Base-by-base conservation (phyloP, 1,140 invertebrate species). In the Aphelinus certus region DNA sequence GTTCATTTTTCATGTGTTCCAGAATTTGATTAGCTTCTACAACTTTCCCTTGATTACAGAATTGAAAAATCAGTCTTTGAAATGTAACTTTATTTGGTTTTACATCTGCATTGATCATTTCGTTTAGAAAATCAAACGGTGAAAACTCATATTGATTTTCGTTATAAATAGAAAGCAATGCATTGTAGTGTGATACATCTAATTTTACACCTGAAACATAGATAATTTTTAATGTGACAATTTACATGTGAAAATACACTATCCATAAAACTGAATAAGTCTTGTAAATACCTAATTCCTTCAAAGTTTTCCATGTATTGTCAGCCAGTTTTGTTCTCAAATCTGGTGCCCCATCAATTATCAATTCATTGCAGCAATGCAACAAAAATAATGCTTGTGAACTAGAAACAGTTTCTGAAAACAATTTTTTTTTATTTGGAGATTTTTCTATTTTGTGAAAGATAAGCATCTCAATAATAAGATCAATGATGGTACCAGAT, bases 361-460 rank as follows among this genome's bases (percentile, higher is more conserved):
- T 68, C 2, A 68, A 68, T n/a, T 68, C 65, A 68, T 7, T 46
- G 43, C 65, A 68, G 46, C 65, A 68, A 46, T 43, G 4, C 46
- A 68, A 68, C 43, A 68, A 68, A 56, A 68, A 68, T 47, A 68
- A 56, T 9, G 51, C 65, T 68, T 68, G 51, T 48, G 57, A 47
- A 53, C 42, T 68, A 2, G 53, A 56, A n/a, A 57, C 42, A 56
- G 42, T 56, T 56, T 42, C 65, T 68, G 26, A 49, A 64, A 64
- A 26, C 26, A 26, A 26, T 26, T 26, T 26, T 26, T 26, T 26
- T 26, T 26, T 26, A 26, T 26, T 26, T 26, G 26, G 26, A 26
- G 26, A 26, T 26, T 26, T 26, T 26, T 26, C 26, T 26, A 26
- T 26, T 26, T 26, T 26, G 26, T 26, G 26, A 26, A 26, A 26